Evolutionary conservation across 2,888 invertebrate genomes (phyloP).

Genomic region (Agrotis segetum): DNA sequence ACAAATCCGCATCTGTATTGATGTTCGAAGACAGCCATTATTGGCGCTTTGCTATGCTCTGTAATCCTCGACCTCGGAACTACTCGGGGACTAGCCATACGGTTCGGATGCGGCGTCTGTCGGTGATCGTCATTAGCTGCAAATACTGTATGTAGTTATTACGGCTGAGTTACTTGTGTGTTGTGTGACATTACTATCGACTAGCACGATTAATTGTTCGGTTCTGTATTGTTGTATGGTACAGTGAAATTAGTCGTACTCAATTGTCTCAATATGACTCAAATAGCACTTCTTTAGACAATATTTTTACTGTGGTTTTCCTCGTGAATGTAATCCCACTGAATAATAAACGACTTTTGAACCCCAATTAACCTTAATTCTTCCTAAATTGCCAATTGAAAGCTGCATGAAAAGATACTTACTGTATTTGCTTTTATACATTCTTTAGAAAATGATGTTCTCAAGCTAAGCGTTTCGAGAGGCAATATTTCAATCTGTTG

Average conservation of each 20-base stretch:
- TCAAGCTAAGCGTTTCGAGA: constrained; percentile 63
- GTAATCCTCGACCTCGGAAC: constrained; percentile 63
- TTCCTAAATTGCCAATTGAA: constrained; percentile 1
- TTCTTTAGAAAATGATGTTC: constrained; percentile 45
- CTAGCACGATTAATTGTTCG: constrained; percentile 11
- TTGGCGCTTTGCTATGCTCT: constrained; percentile 58
- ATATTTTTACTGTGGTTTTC: neutral
- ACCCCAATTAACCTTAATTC: constrained; percentile 9
- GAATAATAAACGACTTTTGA: neutral
- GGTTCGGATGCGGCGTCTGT: constrained; percentile 41
- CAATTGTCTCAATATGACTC: neutral
- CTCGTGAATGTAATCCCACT: neutral
- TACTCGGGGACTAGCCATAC: constrained; percentile 41
- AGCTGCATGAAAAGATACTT: constrained; percentile 14
- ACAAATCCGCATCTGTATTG: constrained; percentile 60
- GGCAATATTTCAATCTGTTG: constrained; percentile 78
- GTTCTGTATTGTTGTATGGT: constrained; percentile 6
- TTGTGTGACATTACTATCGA: constrained; percentile 22
- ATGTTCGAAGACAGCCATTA: constrained; percentile 66
- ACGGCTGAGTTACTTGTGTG: constrained; percentile 31
- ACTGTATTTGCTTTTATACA: constrained; percentile 17
- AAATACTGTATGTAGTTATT: constrained; percentile 55
- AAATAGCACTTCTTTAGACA: neutral
- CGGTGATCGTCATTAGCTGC: constrained; percentile 46
- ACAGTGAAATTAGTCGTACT: neutral